Evolutionary conservation across 2,888 invertebrate genomes (phyloP), one percentile per base, ranked within the genome.

Genomic region (Aleiodes alternator): DNA sequence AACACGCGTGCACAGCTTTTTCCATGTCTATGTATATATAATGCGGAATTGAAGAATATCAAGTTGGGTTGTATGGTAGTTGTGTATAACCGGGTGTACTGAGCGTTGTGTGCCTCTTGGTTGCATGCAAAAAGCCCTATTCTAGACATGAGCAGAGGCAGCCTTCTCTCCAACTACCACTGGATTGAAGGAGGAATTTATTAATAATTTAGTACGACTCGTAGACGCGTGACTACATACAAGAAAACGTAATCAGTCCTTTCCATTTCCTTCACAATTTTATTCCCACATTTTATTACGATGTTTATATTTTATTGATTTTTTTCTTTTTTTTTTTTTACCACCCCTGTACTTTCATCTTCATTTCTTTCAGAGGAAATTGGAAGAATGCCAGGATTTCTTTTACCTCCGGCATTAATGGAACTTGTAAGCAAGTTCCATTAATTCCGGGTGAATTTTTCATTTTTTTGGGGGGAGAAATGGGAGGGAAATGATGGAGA

Each of bases 171-270:
- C 6, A 7, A 7, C 6, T 7, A 38, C 38, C 8, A 8, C 38
- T 38, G 8, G 38, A 7, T 38, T 38, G 66, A 73, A 23, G 23
- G 66, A 48, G 29, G 57, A 50, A 69, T 73, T 48, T 43, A 73
- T 73, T 73, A 73, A 69, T 73, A 69, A 69, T 69, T 38, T 38
- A 38, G 73, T 73, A 73, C 38, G 50, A 57, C 68, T 43, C 43
- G 55, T 38, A 38, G 38, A 38, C 71, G 55, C 66, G 73, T 73
- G 66, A 12, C 51, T 71, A 23, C 50, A 11, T 53, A 43, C 66
- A 38, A 53, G 55, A 51, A 73, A 73, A 73, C 29, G 73, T 66
- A 73, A 73, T 73, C 73, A 68, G 68, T 73, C 50, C 69, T 57
- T 69, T 56, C 34, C 38, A 57, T 66, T 73, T 73, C 34, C 66